Conservation (phyloP, 2,113 vertebrate species). For the Gnathonemus echidnorhynchus region DNA sequence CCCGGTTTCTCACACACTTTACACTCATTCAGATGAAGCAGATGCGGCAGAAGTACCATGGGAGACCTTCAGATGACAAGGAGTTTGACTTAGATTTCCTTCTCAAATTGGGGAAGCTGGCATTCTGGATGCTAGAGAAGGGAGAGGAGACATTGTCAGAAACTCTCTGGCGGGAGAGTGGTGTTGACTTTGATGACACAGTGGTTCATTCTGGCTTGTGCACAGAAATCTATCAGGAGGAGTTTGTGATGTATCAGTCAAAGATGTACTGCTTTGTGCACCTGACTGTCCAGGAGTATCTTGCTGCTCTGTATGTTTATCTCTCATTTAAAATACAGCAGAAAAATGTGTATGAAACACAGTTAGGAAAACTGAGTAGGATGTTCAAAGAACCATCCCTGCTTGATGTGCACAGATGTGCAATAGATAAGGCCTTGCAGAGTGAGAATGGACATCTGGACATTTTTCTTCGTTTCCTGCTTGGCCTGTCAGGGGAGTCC, state of each 20-base stretch:
- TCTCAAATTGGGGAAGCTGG: constrained; percentile 49
- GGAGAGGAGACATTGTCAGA: constrained; percentile 30
- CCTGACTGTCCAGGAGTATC: constrained; percentile 59
- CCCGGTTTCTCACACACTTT: constrained; percentile 48
- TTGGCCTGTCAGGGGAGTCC: constrained; percentile 17
- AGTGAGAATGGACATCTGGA: constrained; percentile 19
- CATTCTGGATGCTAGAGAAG: constrained; percentile 50
- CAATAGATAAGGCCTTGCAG: constrained; percentile 6
- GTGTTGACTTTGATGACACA: constrained; percentile 21
- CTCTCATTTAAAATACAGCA: constrained; percentile 40
- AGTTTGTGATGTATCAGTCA: constrained; percentile 39
- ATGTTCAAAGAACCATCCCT: constrained; percentile 25
- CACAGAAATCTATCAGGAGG: constrained; percentile 38
- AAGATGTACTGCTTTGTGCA: constrained; percentile 54
- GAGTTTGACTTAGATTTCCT: constrained; percentile 30
- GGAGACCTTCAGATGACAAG: background rate
- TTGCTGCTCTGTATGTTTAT: constrained; percentile 57
- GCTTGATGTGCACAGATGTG: background rate
- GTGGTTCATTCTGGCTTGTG: constrained; percentile 47
- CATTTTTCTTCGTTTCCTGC: constrained; percentile 20
- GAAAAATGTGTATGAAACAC: constrained; percentile 45
- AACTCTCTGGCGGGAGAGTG: constrained; percentile 32
- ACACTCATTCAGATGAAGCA: constrained; percentile 32
- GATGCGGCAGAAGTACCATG: constrained; percentile 15
- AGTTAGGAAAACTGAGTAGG: constrained; percentile 19